Evolutionary conservation across 2,113 vertebrate genomes (phyloP).

Genomic region (Neolamprologus devosi): DNA sequence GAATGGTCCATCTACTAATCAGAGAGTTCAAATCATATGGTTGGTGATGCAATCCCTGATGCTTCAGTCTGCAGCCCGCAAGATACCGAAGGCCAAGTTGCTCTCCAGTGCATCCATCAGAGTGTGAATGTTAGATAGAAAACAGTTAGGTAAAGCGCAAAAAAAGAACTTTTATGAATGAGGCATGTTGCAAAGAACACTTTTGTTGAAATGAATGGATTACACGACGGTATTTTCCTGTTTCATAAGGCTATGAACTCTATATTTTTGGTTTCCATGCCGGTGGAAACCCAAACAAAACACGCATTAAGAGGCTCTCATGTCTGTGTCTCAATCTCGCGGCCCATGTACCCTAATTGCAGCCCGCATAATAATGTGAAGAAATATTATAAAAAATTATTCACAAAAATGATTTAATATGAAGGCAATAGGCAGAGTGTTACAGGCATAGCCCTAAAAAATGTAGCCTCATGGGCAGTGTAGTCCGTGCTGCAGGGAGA

Average conservation of each 20-base stretch:
- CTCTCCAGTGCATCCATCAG: background rate
- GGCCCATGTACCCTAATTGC: accelerated
- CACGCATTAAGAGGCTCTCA: background rate
- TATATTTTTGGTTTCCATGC: background rate
- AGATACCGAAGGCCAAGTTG: background rate
- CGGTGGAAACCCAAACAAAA: background rate
- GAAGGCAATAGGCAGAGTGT: background rate
- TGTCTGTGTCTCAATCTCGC: background rate
- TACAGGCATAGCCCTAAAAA: background rate
- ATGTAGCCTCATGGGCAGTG: background rate
- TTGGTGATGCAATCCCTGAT: background rate
- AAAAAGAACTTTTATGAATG: background rate
- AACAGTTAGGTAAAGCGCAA: background rate
- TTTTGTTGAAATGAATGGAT: background rate
- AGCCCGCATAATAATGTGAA: accelerated
- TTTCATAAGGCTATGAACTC: background rate
- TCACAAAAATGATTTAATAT: background rate
- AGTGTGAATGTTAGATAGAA: background rate
- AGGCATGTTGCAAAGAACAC: background rate
- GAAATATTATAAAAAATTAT: accelerated
- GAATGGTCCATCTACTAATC: background rate
- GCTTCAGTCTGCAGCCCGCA: background rate
- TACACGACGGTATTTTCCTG: accelerated
- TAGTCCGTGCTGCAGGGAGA: background rate
- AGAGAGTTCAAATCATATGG: background rate